These are phyloP conservation scores for Chiroxiphia lanceolata DNA, from an alignment of 2,797 vertebrate genomes.

Conservation along the genomic window DNA sequence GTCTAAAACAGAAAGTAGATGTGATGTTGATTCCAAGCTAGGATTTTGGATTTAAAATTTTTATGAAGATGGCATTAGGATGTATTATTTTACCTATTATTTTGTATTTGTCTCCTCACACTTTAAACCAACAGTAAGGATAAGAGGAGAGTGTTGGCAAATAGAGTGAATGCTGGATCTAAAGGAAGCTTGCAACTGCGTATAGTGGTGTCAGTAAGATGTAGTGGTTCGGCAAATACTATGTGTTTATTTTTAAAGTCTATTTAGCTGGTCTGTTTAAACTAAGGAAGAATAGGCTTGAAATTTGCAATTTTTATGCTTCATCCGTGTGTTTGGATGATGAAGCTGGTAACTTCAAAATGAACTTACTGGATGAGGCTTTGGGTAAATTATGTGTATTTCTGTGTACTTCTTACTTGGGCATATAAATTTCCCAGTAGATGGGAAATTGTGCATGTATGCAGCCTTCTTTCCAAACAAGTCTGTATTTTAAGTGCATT, in stretches of 20 bases:
- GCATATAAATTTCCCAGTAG: too few relatives aligned
- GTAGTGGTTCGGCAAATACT: neutral
- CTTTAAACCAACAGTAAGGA: neutral
- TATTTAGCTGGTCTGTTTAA: neutral
- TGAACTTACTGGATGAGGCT: neutral
- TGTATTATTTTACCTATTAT: neutral
- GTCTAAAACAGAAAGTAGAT: neutral
- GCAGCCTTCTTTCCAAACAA: neutral
- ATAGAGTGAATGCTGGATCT: neutral
- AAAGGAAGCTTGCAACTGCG: neutral
- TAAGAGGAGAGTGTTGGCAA: neutral
- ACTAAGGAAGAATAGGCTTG: neutral
- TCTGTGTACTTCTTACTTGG: neutral
- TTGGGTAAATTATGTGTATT: neutral
- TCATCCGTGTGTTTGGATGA: neutral
- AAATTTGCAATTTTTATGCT: neutral
- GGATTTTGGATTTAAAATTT: neutral
- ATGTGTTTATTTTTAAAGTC: neutral
- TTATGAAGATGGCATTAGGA: neutral
- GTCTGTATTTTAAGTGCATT: neutral
- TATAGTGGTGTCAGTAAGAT: neutral
- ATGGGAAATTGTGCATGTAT: neutral
- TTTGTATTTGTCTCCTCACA: neutral
- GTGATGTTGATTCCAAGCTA: neutral
- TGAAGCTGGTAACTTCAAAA: neutral